phyloP scores from a whole-genome alignment of 2,797 vertebrate species.

The Orientallactaga sibirica region DNA sequence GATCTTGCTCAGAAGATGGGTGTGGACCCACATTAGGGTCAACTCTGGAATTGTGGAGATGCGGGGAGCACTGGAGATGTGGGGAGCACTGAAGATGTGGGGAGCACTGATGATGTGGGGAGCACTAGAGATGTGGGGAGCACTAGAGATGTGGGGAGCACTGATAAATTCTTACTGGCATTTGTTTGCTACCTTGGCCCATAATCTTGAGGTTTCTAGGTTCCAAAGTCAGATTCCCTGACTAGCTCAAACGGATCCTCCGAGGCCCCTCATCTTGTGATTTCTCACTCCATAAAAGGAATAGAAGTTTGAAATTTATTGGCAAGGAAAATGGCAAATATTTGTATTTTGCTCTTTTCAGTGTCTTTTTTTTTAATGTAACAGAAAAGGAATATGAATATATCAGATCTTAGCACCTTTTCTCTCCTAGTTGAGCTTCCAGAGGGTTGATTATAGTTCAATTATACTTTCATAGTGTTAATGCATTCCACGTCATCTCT shows the following conservation, averaged over 20 bases:
- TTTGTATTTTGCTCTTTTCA: conserved; percentile 43
- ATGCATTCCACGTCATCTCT: background rate
- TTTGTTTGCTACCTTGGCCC: background rate
- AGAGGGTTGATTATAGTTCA: background rate
- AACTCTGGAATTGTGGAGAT: background rate
- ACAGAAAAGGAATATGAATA: conserved; percentile 1
- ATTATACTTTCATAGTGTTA: background rate
- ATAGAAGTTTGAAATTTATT: conserved; percentile 41
- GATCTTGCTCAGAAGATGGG: background rate
- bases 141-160: background rate
- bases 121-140: background rate
- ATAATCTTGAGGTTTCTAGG: background rate
- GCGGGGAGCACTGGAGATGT: background rate
- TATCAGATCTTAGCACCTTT: background rate
- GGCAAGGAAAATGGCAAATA: conserved; percentile 25
- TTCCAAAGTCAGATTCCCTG: conserved; percentile 21
- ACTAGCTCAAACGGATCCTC: conserved; percentile 48
- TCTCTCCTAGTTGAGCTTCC: background rate
- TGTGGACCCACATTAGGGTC: background rate
- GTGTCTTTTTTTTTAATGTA: conserved; percentile 34
- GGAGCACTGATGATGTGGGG: background rate
- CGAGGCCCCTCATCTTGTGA: conserved; percentile 50
- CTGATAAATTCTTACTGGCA: conserved; percentile 37
- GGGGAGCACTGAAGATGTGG: background rate
- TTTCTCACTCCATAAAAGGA: conserved; percentile 47